phyloP scores from a whole-genome alignment of 1,140 invertebrate genomes.

The Trichonephila clavipes region DNA sequence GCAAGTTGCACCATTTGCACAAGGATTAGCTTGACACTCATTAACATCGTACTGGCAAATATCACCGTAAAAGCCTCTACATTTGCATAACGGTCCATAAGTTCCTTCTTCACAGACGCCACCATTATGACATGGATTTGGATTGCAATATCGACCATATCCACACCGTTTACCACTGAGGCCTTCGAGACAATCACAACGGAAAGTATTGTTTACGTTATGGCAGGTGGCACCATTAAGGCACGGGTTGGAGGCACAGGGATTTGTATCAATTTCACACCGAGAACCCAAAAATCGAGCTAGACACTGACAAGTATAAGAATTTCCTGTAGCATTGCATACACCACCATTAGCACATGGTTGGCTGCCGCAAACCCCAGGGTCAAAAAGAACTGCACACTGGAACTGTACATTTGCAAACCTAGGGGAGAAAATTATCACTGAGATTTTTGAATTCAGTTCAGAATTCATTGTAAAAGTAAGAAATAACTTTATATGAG shows the following conservation, averaged over 20 bases:
- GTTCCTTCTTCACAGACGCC: slow-evolving; percentile 82
- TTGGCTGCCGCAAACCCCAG: slow-evolving; percentile 92
- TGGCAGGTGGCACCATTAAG: slow-evolving; percentile 89
- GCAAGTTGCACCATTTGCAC: slow-evolving; percentile 88
- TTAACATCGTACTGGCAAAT: slow-evolving; percentile 80
- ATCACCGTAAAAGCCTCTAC: slow-evolving; percentile 80
- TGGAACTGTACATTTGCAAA: slow-evolving; percentile 76
- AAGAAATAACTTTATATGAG: neutral
- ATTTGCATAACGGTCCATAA: slow-evolving; percentile 80
- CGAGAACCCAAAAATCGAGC: slow-evolving; percentile 70
- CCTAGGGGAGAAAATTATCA: slow-evolving; percentile 22
- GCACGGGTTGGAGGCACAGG: slow-evolving; percentile 94
- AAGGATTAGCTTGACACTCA: slow-evolving; percentile 82
- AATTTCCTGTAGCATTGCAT: slow-evolving; percentile 82
- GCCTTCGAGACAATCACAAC: slow-evolving; percentile 81
- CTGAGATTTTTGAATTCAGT: neutral
- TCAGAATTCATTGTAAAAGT: neutral
- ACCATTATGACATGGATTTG: slow-evolving; percentile 82
- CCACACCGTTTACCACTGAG: slow-evolving; percentile 87
- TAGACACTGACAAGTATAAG: slow-evolving; percentile 78
- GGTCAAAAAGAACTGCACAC: slow-evolving; percentile 85
- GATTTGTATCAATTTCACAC: slow-evolving; percentile 87
- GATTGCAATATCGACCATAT: slow-evolving; percentile 85
- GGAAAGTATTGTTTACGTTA: slow-evolving; percentile 80
- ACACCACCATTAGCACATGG: slow-evolving; percentile 93